Base-by-base conservation (phyloP, 2,888 invertebrate genomes). In the Trilocha varians region DNA sequence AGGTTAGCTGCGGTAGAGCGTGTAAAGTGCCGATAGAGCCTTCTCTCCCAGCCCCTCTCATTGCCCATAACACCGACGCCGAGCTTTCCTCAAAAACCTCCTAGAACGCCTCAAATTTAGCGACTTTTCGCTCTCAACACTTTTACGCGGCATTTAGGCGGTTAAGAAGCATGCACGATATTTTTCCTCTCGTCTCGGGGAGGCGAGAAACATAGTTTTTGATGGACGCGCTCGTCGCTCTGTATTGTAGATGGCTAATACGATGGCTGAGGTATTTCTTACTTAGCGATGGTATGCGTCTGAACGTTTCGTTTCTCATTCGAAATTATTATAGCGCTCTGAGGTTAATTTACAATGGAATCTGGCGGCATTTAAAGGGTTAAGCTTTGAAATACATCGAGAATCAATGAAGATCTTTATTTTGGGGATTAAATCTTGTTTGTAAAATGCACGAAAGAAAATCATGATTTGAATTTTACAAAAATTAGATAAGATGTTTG, bases 21-120 rank as follows among this genome's bases (percentile, higher is more conserved):
- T 85, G 85, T 79, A 79, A 84, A 84, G 74, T 82, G 83, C 67
- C 79, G 68, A 78, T 85, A 83, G 75, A 80, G 66, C 74, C 75
- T 75, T 66, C 78, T 80, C 79, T 68, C 72, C 71, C 78, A 70
- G 71, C 75, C 75, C 43, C 75, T 74, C 75, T 77, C 80, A 83
- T 78, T 72, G 84, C 75, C 83, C 78, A 80, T 85, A 85, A 82
- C 73, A 75, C 76, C 72, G 74, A 70, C 77, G 74, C 69, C 70
- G 72, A 70, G 74, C 78, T 82, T 79, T 75, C 76, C 74, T 76
- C 78, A 75, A 83, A 62, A 82, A 84, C 83, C 76, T 78, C 68
- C 68, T 62, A 72, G 72, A 83, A 76, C 72, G 82, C 75, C 78
- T 76, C 75, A 78, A 82, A 83, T 84, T 80, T 78, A 80, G 80